Percentiles rank a stretch among this genome's conserved stretches.
Evolutionary conservation across 1,140 invertebrate genomes (phyloP).

Genomic region (Aleiodes sp.): DNA sequence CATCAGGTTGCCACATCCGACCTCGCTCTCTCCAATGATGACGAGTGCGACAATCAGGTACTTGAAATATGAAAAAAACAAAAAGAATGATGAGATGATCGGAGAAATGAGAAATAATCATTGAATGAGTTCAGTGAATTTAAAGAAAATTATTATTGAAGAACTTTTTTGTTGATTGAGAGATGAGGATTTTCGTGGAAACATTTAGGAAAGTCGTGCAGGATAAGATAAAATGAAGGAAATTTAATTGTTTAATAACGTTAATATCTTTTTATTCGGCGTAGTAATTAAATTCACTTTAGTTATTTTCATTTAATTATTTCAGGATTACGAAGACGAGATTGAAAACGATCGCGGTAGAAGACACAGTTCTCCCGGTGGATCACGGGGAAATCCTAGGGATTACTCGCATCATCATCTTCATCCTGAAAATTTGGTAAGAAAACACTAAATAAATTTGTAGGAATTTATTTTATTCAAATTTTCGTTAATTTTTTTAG

Average conservation of each 20-base stretch:
- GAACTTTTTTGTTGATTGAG: too few species aligned
- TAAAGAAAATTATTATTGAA: too few species aligned
- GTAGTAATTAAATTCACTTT: background rate
- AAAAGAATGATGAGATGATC: too few species aligned
- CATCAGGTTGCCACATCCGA: slow-evolving; percentile 65
- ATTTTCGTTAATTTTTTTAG: too few species aligned
- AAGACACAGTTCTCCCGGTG: slow-evolving; percentile 61
- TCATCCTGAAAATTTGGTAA: slow-evolving; percentile 64
- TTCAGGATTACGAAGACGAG: slow-evolving; percentile 63
- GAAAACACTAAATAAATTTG: slow-evolving; percentile 32
- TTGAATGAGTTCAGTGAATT: too few species aligned
- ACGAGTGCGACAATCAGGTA: slow-evolving; percentile 66
- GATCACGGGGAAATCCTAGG: slow-evolving; percentile 57
- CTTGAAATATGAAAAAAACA: slow-evolving; percentile 37
- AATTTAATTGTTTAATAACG: too few species aligned
- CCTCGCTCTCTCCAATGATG: slow-evolving; percentile 67
- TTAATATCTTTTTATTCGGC: too few species aligned
- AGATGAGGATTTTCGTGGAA: too few species aligned
- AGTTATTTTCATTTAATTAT: background rate
- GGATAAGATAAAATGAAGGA: too few species aligned
- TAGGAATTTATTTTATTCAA: background rate
- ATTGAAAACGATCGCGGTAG: slow-evolving; percentile 59
- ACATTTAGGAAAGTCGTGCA: too few species aligned
- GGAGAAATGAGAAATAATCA: too few species aligned
- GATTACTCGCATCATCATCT: slow-evolving; percentile 62